These are phyloP conservation scores for Macroramphosus scolopax DNA, from an alignment of 2,797 vertebrate genomes.

Conservation along the genomic window DNA sequence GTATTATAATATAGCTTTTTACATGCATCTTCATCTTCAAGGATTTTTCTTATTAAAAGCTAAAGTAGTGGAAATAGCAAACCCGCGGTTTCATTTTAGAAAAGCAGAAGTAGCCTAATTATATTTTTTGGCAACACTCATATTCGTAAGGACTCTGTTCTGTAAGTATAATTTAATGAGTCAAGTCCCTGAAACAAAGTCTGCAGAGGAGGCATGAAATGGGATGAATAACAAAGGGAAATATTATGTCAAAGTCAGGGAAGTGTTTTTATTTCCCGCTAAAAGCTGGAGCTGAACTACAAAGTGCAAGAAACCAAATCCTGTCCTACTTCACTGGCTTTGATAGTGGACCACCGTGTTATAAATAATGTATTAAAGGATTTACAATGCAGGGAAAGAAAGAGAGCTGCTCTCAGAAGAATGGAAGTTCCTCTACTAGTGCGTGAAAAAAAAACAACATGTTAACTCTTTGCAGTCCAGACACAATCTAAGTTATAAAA, in stretches of 20 bases:
- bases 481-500: conserved; percentile 64
- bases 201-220: conserved; percentile 58
- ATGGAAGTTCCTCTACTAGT: conserved; percentile 64
- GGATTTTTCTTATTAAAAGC: too few species aligned
- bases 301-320: conserved; percentile 70
- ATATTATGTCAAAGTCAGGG: conserved; percentile 71
- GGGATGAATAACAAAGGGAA: conserved; percentile 66
- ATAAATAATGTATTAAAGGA: conserved; percentile 82
- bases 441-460: conserved; percentile 53
- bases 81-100: conserved; percentile 24
- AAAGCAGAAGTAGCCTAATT: conserved; percentile 26
- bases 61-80: conserved; percentile 25
- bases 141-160: conserved; percentile 24
- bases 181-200: conserved; percentile 37
- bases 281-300: conserved; percentile 61
- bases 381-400: conserved; percentile 74
- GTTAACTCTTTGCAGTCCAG: conserved; percentile 71
- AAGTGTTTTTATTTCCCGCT: conserved; percentile 60
- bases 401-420: conserved; percentile 69
- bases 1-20: too few species aligned
- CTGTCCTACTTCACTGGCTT: conserved; percentile 72
- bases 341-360: conserved; percentile 76
- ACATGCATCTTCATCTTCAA: too few species aligned
- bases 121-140: conserved; percentile 16
- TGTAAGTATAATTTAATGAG: conserved; percentile 37